Evolutionary conservation across 1,140 invertebrate genomes (phyloP).

Genomic region (Oryctes rhinoceros): DNA sequence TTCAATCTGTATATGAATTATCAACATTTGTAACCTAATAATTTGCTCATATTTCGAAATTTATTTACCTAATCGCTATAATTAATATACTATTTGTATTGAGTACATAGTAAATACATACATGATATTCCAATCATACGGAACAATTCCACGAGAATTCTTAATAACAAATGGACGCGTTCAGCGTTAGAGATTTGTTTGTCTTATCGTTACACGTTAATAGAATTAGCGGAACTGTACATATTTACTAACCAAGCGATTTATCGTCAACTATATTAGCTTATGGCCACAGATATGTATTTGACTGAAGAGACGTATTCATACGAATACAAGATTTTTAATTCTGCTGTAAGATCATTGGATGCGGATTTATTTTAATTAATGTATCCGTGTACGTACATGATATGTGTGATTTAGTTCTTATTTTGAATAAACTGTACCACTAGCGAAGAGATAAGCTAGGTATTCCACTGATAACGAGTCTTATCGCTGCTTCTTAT

Average conservation of each 20-base stretch:
- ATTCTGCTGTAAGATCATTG: background rate
- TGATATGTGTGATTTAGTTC: background rate
- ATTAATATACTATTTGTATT: no score
- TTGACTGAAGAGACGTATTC: background rate
- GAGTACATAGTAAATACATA: no score
- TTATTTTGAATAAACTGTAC: slow-evolving; percentile 11
- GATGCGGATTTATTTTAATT: background rate
- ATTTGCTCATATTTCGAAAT: no score
- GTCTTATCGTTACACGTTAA: background rate
- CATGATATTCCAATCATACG: background rate
- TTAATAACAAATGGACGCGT: background rate
- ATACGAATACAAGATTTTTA: background rate
- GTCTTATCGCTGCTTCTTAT: background rate
- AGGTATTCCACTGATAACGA: background rate
- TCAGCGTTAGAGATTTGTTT: background rate
- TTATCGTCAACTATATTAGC: background rate
- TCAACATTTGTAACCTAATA: no score
- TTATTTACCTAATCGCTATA: no score
- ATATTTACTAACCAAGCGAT: background rate
- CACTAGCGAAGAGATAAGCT: slow-evolving; percentile 8
- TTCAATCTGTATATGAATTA: no score
- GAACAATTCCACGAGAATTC: background rate
- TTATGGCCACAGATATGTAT: no score
- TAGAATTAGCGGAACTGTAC: background rate
- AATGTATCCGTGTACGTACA: background rate